Evolutionary conservation across 2,113 vertebrate genomes (phyloP).

Genomic region (Panthera tigris): DNA sequence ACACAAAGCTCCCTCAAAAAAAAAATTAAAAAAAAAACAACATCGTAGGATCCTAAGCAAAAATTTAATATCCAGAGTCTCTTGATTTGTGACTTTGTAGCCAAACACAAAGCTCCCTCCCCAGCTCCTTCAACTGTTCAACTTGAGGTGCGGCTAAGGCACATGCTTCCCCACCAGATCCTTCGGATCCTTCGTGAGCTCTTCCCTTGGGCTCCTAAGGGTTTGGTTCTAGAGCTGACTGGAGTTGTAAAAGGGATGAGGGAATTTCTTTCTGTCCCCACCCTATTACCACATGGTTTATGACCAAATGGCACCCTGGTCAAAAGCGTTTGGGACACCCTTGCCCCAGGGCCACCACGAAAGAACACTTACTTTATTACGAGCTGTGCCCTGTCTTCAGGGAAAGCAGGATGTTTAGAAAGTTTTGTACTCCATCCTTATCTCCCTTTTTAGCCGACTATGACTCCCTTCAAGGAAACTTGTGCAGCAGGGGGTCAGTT

Average conservation of each 20-base stretch:
- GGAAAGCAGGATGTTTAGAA: not conserved
- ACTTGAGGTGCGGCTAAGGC: not conserved
- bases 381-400: not conserved
- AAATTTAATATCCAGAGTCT: not conserved
- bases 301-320: not conserved
- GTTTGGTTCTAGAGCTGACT: not conserved
- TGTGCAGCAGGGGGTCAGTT: not conserved
- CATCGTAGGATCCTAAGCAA: not conserved
- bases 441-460: not conserved
- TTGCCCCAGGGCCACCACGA: not conserved
- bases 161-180: no score
- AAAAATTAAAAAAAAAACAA: no score
- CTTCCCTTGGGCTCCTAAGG: not conserved
- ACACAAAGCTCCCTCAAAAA: not conserved
- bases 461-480: not conserved
- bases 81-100: not conserved
- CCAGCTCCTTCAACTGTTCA: not conserved
- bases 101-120: not conserved
- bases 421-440: not conserved
- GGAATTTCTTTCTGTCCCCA: slow-evolving; percentile 7
- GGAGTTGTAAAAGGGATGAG: slow-evolving; percentile 1
- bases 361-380: not conserved
- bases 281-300: not conserved
- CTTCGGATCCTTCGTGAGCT: not conserved
- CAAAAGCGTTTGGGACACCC: slow-evolving; percentile 22